Percentiles rank a stretch among this genome's conserved stretches.
phyloP scores from a whole-genome alignment of 2,113 vertebrate species.

The Etia nguti region DNA sequence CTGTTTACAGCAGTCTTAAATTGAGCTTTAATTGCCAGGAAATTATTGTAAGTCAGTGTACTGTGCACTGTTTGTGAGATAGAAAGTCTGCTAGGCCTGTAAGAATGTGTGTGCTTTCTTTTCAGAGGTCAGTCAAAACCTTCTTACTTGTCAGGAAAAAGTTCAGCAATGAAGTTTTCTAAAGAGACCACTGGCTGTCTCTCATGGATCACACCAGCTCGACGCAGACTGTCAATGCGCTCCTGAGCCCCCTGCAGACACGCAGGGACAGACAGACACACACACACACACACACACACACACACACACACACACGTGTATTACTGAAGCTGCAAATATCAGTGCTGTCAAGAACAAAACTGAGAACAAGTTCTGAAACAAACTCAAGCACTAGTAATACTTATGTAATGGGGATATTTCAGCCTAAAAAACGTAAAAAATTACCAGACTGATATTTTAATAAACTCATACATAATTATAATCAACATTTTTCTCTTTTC shows the following conservation, averaged over 20 bases:
- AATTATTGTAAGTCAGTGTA: neutral
- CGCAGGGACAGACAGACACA: neutral
- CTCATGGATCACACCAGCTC: constrained; percentile 85
- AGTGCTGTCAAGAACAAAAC: neutral
- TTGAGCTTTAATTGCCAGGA: neutral
- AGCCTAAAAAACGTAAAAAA: neutral
- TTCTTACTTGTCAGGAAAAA: constrained; percentile 93
- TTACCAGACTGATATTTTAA: neutral
- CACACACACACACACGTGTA: neutral
- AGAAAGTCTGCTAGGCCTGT: fast-evolving
- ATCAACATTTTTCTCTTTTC: neutral
- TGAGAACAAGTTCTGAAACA: neutral
- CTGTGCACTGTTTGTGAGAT: neutral
- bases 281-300: neutral
- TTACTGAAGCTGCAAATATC: neutral
- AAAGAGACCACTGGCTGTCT: constrained; percentile 92
- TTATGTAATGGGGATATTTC: neutral
- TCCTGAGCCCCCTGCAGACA: constrained; percentile 88
- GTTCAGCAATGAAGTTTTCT: constrained; percentile 94
- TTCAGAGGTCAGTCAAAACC: neutral
- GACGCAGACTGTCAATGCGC: constrained; percentile 87
- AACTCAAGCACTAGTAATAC: neutral
- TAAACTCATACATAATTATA: neutral
- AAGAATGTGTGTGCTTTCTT: neutral
- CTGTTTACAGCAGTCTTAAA: neutral